Percentiles rank a stretch among this genome's conserved stretches.
phyloP scores from a whole-genome alignment of 2,797 vertebrate species.

The Zenarchopterus dispar region DNA sequence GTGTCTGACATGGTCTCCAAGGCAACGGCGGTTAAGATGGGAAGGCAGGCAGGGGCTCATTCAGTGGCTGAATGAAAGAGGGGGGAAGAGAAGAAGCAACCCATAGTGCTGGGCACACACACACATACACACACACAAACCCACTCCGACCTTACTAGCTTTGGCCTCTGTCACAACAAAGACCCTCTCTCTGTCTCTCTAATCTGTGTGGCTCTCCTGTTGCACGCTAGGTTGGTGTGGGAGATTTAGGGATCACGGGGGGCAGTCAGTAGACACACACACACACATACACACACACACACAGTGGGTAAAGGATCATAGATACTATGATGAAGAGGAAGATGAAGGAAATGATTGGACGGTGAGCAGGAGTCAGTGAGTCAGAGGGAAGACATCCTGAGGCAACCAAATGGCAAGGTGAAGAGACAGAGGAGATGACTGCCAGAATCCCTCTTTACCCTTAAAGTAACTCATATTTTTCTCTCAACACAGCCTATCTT shows the following conservation, averaged over 20 bases:
- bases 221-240: slow-evolving; percentile 44
- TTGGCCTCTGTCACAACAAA: slow-evolving; percentile 61
- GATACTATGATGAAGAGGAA: slow-evolving; percentile 21
- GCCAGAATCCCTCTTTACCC: slow-evolving; percentile 5
- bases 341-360: slow-evolving; percentile 15
- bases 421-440: slow-evolving; percentile 13
- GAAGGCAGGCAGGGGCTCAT: slow-evolving; percentile 86
- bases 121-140: slow-evolving; percentile 14
- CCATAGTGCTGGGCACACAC: slow-evolving; percentile 51
- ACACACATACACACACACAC: slow-evolving; percentile 16
- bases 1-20: slow-evolving; percentile 95
- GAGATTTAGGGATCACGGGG: slow-evolving; percentile 38
- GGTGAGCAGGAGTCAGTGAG: slow-evolving; percentile 18
- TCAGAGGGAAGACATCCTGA: slow-evolving; percentile 31
- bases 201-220: slow-evolving; percentile 54
- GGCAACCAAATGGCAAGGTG: slow-evolving; percentile 11
- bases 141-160: slow-evolving; percentile 43
- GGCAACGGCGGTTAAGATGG: slow-evolving; percentile 89
- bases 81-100: slow-evolving; percentile 72
- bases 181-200: slow-evolving; percentile 46
- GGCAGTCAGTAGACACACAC: slow-evolving; percentile 9
- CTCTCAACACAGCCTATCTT: neutral
- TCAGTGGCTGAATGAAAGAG: slow-evolving; percentile 84
- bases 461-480: slow-evolving; percentile 5
- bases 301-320: slow-evolving; percentile 20